A percentile compares a stretch with the other conserved stretches of the same genome.
Conservation (phyloP, 2,797 vertebrate genomes). For the Aeoliscus strigatus region DNA sequence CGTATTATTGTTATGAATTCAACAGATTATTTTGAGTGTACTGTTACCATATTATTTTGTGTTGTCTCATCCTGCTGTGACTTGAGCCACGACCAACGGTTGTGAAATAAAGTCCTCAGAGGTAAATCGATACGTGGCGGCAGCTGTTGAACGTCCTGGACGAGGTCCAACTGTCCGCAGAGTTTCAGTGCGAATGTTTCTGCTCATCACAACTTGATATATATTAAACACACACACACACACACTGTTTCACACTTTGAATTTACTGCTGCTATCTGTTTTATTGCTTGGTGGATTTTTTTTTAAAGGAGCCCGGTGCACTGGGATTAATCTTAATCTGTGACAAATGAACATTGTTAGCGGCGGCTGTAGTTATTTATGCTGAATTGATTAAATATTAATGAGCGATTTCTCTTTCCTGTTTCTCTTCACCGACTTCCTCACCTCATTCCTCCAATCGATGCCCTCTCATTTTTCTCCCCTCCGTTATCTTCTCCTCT, state of each 20-base stretch:
- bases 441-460: not conserved
- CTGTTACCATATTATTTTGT: too few relatives aligned
- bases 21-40: too few relatives aligned
- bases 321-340: conserved; percentile 36
- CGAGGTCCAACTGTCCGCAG: conserved; percentile 1
- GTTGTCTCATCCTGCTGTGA: too few relatives aligned
- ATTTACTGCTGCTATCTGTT: conserved; percentile 38
- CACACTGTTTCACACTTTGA: conserved; percentile 1
- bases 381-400: conserved; percentile 49
- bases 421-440: not conserved
- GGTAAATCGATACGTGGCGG: too few relatives aligned
- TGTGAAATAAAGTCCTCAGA: not conserved
- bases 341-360: conserved; percentile 46
- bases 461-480: not conserved
- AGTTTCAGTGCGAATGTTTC: too few relatives aligned
- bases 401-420: conserved; percentile 8
- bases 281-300: conserved; percentile 20
- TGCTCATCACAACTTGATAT: too few relatives aligned
- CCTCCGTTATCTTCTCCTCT: too few relatives aligned
- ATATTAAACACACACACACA: not conserved
- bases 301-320: conserved; percentile 40
- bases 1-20: too few relatives aligned
- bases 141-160: not conserved
- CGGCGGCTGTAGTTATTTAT: conserved; percentile 44
- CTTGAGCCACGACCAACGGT: not conserved